Percentiles rank a stretch among this genome's conserved stretches.
phyloP scores from a whole-genome alignment of 2,797 vertebrate species.

The Garrulus glandarius region DNA sequence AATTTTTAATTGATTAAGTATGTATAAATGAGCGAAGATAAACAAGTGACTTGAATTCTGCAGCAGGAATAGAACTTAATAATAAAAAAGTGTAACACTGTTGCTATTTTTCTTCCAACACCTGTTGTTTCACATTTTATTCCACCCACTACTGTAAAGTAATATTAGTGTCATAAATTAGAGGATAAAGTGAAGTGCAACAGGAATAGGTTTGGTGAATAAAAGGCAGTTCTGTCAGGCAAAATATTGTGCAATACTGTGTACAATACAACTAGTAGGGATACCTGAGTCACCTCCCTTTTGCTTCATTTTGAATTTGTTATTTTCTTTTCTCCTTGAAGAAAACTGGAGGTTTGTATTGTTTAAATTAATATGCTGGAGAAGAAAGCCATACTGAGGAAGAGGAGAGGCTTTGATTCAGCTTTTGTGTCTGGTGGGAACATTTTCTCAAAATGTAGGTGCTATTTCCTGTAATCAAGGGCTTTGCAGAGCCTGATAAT shows the following conservation, averaged over 20 bases:
- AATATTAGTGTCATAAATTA: not conserved
- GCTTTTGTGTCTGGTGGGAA: constrained; percentile 64
- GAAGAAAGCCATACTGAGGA: constrained; percentile 9
- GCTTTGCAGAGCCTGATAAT: constrained; percentile 65
- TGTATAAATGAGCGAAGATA: not conserved
- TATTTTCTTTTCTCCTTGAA: not conserved
- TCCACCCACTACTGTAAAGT: not conserved
- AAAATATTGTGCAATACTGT: not conserved
- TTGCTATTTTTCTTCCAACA: not conserved
- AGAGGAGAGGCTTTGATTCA: constrained; percentile 49
- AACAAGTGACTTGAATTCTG: not conserved
- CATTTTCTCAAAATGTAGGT: constrained; percentile 70
- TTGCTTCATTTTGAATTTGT: not conserved
- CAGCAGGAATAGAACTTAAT: not conserved
- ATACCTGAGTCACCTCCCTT: not conserved
- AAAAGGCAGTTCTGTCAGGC: not conserved
- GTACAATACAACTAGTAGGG: not conserved
- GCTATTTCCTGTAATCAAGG: constrained; percentile 74
- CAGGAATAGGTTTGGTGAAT: not conserved
- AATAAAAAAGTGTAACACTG: not conserved
- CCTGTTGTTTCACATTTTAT: not conserved
- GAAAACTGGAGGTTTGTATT: not conserved
- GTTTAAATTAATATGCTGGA: constrained; percentile 33
- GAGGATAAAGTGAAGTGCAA: not conserved
- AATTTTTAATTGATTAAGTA: not conserved